Evolutionary conservation across 2,113 vertebrate genomes (phyloP), one percentile per base, ranked within the genome.

Genomic region (Cavia aperea): DNA sequence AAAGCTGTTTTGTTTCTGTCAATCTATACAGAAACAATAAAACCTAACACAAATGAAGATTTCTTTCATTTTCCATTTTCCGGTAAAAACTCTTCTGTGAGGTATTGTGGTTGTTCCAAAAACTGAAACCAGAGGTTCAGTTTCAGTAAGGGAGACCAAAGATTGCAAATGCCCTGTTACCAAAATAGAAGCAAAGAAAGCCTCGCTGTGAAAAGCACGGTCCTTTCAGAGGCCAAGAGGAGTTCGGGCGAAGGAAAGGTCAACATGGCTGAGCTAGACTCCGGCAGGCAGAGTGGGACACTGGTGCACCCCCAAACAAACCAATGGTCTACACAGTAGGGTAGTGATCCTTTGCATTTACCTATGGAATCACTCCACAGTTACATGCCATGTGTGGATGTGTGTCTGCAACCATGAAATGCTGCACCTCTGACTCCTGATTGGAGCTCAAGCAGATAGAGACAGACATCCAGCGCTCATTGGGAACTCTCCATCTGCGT

Each of bases 41-140:
- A 90, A 85, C 12, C 33, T 49, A 73, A 72, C 56, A 88, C 33
- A 89, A 77, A 94, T 16, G 56, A 93, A 19, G 66, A 81, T 75
- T 79, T 84, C 90, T 68, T 89, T n/a, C 83, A 54, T 49, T 88
- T 85, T 78, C n/a, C 63, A 65, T 88, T 62, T 94, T 77, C 86
- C 86, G 83, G 31, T 62, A 85, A 96, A 94, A 93, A 73, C 51
- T 81, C 43, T 68, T 86, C 86, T 81, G 39, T 90, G 68, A 86
- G 60, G n/a, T 83, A 94, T 36, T 93, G 89, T 54, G 82, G 82
- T 93, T 89, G 43, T 75, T 82, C 77, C 73, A 86, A 96, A 95
- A 94, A 92, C 56, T 86, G 70, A 94, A 95, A 83, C 68, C 86
- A 91, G 90, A 95, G 86, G 43, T 90, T 89, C 63, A 79, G 49